Evolutionary conservation across 2,797 vertebrate genomes (phyloP).

Genomic region (Champsocephalus esox): DNA sequence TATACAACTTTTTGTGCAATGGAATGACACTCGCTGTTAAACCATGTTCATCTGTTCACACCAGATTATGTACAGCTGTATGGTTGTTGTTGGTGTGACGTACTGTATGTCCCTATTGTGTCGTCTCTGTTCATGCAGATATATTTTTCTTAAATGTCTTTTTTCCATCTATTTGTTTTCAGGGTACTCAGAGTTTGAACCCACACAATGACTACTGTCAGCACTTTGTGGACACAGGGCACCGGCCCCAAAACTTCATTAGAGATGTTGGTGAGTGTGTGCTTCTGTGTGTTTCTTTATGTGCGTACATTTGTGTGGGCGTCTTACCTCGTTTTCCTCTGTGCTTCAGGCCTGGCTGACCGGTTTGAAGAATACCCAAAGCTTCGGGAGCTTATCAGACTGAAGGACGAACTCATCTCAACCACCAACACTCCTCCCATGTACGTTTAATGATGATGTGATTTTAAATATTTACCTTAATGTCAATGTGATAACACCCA

Average conservation of each 20-base stretch:
- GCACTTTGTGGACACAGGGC: slow-evolving; percentile 98
- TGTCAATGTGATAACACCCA: background rate
- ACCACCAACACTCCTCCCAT: slow-evolving; percentile 97
- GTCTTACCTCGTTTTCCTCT: slow-evolving; percentile 7
- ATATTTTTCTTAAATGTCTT: background rate
- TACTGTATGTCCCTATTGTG: background rate
- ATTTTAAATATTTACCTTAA: background rate
- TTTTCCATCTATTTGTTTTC: slow-evolving; percentile 23
- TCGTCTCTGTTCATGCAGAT: too few species aligned
- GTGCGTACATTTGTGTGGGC: background rate
- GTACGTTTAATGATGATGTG: slow-evolving; percentile 79
- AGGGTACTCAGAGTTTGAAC: slow-evolving; percentile 98
- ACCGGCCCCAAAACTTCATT: slow-evolving; percentile 98
- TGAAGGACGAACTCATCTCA: slow-evolving; percentile 97
- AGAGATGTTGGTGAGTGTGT: slow-evolving; percentile 92
- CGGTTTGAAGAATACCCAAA: slow-evolving; percentile 99
- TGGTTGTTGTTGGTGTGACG: too few species aligned
- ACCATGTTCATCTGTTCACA: too few species aligned
- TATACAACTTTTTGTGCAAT: too few species aligned
- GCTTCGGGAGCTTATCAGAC: slow-evolving; percentile 94
- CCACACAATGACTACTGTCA: slow-evolving; percentile 99
- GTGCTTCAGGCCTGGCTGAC: slow-evolving; percentile 91
- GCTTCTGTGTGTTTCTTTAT: background rate
- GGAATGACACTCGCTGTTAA: too few species aligned
- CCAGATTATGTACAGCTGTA: too few species aligned